These are phyloP conservation scores for Phaetusa simplex DNA, from an alignment of 2,113 vertebrate genomes.

Conservation along the genomic window DNA sequence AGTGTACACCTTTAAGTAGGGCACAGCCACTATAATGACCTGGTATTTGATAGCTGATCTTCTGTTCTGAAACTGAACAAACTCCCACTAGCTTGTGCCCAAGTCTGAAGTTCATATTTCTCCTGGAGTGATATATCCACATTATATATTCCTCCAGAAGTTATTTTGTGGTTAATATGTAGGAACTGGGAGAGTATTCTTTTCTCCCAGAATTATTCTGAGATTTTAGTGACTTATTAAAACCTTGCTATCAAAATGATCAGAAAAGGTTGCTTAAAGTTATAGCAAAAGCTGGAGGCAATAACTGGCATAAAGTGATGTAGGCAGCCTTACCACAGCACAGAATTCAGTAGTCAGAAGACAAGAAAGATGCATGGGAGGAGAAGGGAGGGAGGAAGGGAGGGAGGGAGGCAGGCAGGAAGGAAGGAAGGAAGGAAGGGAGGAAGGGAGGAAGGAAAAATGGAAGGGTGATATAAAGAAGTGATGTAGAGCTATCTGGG, in stretches of 20 bases:
- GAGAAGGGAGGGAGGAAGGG: neutral
- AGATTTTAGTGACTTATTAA: neutral
- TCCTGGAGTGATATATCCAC: neutral
- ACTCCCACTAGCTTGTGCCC: neutral
- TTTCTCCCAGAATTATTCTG: neutral
- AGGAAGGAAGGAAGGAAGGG: neutral
- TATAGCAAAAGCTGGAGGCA: neutral
- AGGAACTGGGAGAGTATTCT: neutral
- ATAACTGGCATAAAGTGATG: neutral
- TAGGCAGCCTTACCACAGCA: neutral
- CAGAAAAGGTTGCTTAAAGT: neutral
- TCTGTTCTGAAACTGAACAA: neutral
- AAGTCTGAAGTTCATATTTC: neutral
- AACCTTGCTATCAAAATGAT: neutral
- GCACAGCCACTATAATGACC: neutral
- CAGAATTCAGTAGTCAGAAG: neutral
- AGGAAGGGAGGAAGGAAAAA: neutral
- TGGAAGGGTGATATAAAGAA: neutral
- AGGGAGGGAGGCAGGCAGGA: neutral
- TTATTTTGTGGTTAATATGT: neutral
- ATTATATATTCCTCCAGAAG: neutral
- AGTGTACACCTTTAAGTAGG: neutral
- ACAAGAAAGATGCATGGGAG: neutral
- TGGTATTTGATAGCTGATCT: neutral
- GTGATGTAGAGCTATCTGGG: neutral